A percentile compares a stretch with the other conserved stretches of the same genome.
These are phyloP conservation scores for Diarsia brunnea DNA, from an alignment of 2,888 invertebrate genomes.

Conservation along the genomic window DNA sequence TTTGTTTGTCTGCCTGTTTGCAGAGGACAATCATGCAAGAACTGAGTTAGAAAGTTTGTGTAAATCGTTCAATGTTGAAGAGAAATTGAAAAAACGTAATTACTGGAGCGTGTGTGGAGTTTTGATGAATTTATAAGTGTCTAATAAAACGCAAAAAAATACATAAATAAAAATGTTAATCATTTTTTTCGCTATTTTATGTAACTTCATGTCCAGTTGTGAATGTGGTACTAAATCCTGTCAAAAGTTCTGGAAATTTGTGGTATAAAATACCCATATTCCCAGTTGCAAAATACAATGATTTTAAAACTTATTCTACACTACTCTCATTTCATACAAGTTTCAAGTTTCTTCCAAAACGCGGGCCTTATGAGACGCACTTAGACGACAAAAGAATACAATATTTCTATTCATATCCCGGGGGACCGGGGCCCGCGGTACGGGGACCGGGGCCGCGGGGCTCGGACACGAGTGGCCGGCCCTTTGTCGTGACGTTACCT, in stretches of 20 bases:
- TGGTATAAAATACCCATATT: background rate
- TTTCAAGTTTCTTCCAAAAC: constrained; percentile 45
- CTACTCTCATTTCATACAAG: constrained; percentile 17
- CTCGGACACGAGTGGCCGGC: constrained; percentile 48
- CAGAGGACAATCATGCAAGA: background rate
- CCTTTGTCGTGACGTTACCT: constrained; percentile 33
- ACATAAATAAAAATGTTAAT: too few species aligned
- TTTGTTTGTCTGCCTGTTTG: constrained; percentile 7
- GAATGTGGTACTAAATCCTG: background rate
- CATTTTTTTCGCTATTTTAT: background rate
- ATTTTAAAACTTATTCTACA: constrained; percentile 22
- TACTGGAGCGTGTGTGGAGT: background rate
- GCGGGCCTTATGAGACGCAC: constrained; percentile 43
- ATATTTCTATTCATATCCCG: constrained; percentile 58
- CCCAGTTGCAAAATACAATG: constrained; percentile 10
- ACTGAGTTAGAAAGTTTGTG: background rate
- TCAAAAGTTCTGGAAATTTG: background rate
- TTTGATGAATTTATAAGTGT: background rate
- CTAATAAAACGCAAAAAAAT: background rate
- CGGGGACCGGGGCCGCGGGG: constrained; percentile 26
- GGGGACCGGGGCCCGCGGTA: constrained; percentile 24
- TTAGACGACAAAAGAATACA: constrained; percentile 61
- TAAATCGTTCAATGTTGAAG: too few species aligned
- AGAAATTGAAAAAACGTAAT: too few species aligned
- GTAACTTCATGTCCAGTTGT: too few species aligned